phyloP scores from a whole-genome alignment of 2,113 vertebrate species.

The Tyrannus savana region DNA sequence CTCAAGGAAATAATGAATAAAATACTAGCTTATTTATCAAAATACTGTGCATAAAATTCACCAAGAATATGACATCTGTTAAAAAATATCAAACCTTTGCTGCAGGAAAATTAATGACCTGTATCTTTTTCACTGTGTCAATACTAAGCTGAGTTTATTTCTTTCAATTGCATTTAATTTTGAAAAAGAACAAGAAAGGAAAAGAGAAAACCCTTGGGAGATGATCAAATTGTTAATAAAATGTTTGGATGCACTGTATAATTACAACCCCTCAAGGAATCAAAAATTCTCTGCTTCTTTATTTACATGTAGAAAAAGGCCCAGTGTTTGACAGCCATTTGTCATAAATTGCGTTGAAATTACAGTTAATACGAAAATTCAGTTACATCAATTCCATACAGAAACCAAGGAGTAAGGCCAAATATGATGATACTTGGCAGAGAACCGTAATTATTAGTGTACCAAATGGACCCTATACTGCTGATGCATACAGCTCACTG shows the following conservation, averaged over 20 bases:
- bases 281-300: background rate
- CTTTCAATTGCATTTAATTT: background rate
- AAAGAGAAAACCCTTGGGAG: background rate
- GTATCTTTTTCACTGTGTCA: background rate
- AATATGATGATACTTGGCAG: background rate
- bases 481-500: background rate
- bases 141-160: slow-evolving; percentile 10
- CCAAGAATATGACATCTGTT: background rate
- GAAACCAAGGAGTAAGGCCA: background rate
- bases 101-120: background rate
- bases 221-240: slow-evolving; percentile 1
- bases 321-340: background rate
- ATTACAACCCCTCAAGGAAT: background rate
- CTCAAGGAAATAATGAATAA: background rate
- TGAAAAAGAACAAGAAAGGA: background rate
- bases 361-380: background rate
- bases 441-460: background rate
- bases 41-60: background rate
- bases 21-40: background rate
- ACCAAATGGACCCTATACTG: background rate
- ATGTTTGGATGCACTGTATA: background rate
- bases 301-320: background rate
- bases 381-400: background rate
- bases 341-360: background rate
- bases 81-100: background rate